Percentiles rank a stretch among this genome's conserved stretches.
These are phyloP conservation scores for Neodiprion pinetum DNA, from an alignment of 1,140 invertebrate genomes.

Conservation along the genomic window DNA sequence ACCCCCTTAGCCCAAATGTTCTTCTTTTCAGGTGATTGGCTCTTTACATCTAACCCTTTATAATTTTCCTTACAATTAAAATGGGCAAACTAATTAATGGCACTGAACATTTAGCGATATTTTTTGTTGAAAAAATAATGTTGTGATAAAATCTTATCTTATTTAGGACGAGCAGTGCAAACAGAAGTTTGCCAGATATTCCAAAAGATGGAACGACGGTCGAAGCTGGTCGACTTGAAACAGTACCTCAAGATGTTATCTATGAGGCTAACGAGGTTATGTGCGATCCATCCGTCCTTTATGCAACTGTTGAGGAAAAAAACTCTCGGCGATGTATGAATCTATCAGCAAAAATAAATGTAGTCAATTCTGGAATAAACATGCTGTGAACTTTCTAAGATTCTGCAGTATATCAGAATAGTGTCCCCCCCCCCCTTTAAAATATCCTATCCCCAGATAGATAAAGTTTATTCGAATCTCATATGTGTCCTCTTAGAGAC, in stretches of 20 bases:
- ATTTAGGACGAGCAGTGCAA: constrained; percentile 60
- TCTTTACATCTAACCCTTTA: not conserved
- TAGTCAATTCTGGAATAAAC: not conserved
- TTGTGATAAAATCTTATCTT: constrained; percentile 18
- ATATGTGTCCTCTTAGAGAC: no score
- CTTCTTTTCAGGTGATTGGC: not conserved
- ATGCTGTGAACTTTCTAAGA: constrained; percentile 13
- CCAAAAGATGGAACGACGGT: constrained; percentile 60
- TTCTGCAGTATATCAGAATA: not conserved
- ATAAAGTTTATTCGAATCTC: no score
- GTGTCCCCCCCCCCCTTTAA: no score
- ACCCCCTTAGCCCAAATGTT: no score
- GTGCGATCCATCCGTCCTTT: constrained; percentile 70
- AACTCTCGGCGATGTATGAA: constrained; percentile 35
- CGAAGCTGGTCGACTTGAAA: constrained; percentile 47
- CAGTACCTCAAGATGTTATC: constrained; percentile 51
- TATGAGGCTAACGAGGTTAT: constrained; percentile 59
- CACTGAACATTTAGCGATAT: no score
- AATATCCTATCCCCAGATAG: no score
- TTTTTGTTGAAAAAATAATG: no score
- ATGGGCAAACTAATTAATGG: no score
- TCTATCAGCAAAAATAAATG: constrained; percentile 20
- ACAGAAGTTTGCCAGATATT: constrained; percentile 73
- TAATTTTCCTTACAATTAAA: no score
- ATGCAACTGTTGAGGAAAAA: constrained; percentile 72